Evolutionary conservation across 2,113 vertebrate species (phyloP).

Genomic region (Nothobranchius kuhntae): DNA sequence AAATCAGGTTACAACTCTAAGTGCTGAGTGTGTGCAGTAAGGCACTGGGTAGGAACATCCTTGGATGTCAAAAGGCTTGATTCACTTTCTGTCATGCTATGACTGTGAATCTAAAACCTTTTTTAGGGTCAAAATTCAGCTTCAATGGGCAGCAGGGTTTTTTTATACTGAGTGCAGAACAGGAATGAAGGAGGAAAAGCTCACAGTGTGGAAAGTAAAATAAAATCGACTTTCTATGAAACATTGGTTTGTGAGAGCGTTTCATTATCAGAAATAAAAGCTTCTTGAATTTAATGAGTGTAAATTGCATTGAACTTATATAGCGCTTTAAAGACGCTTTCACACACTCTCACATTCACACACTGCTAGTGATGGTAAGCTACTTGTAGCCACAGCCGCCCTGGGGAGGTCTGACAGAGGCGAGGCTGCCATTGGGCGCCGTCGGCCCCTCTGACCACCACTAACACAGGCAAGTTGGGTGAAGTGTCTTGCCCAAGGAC

Average conservation of each 20-base stretch:
- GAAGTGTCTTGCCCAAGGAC: too few relatives aligned
- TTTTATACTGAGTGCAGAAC: conserved; percentile 18
- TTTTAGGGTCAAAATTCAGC: conserved; percentile 14
- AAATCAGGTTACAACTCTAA: conserved; percentile 9
- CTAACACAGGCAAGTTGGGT: too few relatives aligned
- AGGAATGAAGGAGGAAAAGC: conserved; percentile 15
- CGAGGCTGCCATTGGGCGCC: too few relatives aligned
- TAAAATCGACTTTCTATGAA: not conserved
- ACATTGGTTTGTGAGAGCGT: not conserved
- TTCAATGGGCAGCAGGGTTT: conserved; percentile 3
- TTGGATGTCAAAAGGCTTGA: conserved; percentile 9
- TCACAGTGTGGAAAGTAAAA: not conserved
- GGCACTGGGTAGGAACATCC: not conserved
- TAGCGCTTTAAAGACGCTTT: too few relatives aligned
- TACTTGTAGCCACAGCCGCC: too few relatives aligned
- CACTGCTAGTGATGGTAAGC: too few relatives aligned
- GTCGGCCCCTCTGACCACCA: too few relatives aligned
- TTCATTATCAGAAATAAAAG: not conserved
- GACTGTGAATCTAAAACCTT: conserved; percentile 14
- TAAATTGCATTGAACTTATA: too few relatives aligned
- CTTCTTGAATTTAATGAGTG: not conserved
- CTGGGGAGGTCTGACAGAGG: too few relatives aligned
- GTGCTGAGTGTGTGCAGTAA: conserved; percentile 1
- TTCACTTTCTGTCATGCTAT: conserved; percentile 17
- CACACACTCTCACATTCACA: too few relatives aligned